Percentiles rank a stretch among this genome's conserved stretches.
These are phyloP conservation scores for Tamias sibiricus DNA, from an alignment of 2,113 vertebrate genomes.

Conservation along the genomic window DNA sequence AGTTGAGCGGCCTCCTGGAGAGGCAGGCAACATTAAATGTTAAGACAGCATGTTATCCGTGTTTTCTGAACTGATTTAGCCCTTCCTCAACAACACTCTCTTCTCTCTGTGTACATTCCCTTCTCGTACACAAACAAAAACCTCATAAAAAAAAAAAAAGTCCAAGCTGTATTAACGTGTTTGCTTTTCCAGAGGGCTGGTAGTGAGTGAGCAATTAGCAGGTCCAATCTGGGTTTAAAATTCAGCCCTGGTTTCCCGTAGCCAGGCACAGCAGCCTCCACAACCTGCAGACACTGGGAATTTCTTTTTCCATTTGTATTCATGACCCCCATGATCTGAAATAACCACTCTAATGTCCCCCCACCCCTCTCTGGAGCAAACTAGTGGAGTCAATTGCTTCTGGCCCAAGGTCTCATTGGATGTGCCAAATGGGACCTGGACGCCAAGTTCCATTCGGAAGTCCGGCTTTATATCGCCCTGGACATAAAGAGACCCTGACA, in stretches of 20 bases:
- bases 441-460: not conserved
- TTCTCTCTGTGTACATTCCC: not conserved
- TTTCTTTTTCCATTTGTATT: not conserved
- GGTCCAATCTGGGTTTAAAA: not conserved
- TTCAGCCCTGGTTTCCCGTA: not conserved
- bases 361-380: not conserved
- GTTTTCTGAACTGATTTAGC: not conserved
- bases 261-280: not conserved
- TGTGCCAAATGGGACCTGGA: not conserved
- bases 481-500: not conserved
- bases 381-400: slow-evolving; percentile 22
- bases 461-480: accelerated
- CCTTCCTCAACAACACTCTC: not conserved
- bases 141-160: not conserved
- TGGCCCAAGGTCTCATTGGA: not conserved
- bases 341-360: not conserved
- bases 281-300: not conserved
- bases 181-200: not conserved
- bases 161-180: not conserved
- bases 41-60: not conserved
- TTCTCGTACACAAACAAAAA: not conserved
- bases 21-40: not conserved
- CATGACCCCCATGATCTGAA: not conserved
- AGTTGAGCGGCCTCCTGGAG: not conserved
- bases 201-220: not conserved